Evolutionary conservation across 2,888 invertebrate species (phyloP), one percentile per base, ranked within the genome.

Genomic region (Lasioglossum villosulum): DNA sequence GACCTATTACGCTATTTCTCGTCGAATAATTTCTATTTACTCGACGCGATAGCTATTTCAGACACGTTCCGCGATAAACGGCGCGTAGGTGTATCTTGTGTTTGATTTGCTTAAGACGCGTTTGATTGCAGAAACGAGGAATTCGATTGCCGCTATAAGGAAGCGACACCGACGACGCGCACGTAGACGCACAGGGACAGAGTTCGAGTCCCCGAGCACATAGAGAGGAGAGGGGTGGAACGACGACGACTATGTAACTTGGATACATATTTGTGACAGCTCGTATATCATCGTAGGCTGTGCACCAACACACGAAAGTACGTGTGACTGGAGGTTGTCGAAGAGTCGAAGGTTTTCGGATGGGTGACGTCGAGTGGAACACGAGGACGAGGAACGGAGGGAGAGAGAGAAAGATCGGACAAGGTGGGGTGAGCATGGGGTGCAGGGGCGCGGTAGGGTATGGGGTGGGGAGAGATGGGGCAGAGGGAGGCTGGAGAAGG

Each of bases 381-480:
- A 88, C 83, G 88, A 90, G 86, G 88, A 78, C 82, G 90, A 87
- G 84, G 80, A 45, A 88, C 74, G 78, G 81, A 85, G n/a, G n/a
- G 56, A 52, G 23, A 23, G 23, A 48, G 48, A n/a, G 52, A n/a
- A 4, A 52, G 10, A 52, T 23, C 52, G 77, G 23, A 88, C 80
- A 75, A 82, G 76, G 77, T 72, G 87, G 76, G 81, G 88, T 78
- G 87, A 90, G 79, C 84, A 86, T 83, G 84, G 88, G 87, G 88
- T 86, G 86, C 72, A 83, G 86, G 83, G 87, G 86, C 87, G 87
- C 87, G 89, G 86, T 79, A 86, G 84, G 83, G 74, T 84, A 88
- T 86, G 89, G 90, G 90, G 92, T 87, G 90, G 90, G 91, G 91
- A 89, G 92, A 88, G 93, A 91, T 90, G 92, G 92, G 90, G 91